Percentiles rank a stretch among this genome's conserved stretches.
phyloP scores from a whole-genome alignment of 35 echinoderm and acorn worm species.

The Lytechinus variegatus region DNA sequence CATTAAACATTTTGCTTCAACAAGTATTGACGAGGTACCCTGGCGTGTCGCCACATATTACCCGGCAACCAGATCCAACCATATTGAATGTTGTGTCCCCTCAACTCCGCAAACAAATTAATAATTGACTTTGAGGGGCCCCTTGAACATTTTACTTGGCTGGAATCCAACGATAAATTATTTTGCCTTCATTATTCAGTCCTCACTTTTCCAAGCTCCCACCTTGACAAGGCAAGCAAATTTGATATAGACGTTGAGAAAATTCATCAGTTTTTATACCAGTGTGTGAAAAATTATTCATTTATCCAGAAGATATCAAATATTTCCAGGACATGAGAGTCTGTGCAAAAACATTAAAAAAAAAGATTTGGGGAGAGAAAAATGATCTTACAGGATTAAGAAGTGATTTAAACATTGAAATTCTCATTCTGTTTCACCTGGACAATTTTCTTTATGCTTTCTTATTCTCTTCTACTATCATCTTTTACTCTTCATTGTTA shows the following conservation, averaged over 20 bases:
- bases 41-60: not conserved
- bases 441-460: not conserved
- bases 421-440: not conserved
- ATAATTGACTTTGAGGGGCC: constrained; percentile 1
- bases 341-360: too few relatives aligned
- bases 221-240: not conserved
- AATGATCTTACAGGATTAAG: too few relatives aligned
- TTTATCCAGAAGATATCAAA: too few relatives aligned
- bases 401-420: too few relatives aligned
- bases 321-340: too few relatives aligned
- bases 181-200: not conserved
- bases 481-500: not conserved
- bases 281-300: not conserved
- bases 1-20: not conserved
- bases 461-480: not conserved
- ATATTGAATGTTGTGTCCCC: constrained; percentile 1
- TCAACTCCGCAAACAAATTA: not conserved
- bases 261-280: not conserved
- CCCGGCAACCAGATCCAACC: not conserved
- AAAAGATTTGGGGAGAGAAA: too few relatives aligned
- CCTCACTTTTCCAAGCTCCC: not conserved
- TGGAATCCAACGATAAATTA: not conserved
- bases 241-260: not conserved
- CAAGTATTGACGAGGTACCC: not conserved
- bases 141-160: not conserved